These are phyloP conservation scores for Machimus rusticus DNA, from an alignment of 2,888 invertebrate genomes.

Conservation along the genomic window DNA sequence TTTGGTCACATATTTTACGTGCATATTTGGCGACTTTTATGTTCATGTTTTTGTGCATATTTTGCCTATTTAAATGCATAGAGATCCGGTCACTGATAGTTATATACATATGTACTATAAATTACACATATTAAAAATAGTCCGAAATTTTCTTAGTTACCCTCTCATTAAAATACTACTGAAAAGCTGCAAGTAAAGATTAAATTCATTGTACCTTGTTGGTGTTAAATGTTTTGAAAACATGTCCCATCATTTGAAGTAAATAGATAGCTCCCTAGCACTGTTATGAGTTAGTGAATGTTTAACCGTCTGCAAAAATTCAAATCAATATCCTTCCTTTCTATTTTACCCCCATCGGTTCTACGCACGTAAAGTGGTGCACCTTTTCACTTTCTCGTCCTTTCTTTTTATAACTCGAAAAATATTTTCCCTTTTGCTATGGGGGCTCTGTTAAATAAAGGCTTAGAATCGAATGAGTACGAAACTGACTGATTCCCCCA, in stretches of 20 bases:
- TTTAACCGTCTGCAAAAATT: slow-evolving; percentile 16
- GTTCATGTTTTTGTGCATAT: no score
- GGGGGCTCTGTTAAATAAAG: not conserved
- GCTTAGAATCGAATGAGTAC: slow-evolving; percentile 15
- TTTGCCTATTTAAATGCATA: no score
- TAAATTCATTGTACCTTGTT: not conserved
- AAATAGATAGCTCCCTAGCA: not conserved
- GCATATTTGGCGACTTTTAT: no score
- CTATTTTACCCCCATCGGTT: not conserved
- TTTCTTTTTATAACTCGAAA: not conserved
- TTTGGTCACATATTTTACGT: no score
- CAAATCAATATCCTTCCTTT: not conserved
- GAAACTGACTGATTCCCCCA: not conserved
- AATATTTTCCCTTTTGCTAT: not conserved
- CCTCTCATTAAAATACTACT: not conserved
- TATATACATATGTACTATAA: no score
- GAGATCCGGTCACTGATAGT: no score
- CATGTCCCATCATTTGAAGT: not conserved
- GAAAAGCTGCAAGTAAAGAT: not conserved
- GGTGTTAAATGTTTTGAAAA: not conserved
- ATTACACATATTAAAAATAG: not conserved
- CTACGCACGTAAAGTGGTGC: not conserved
- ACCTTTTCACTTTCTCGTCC: not conserved
- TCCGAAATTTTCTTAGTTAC: not conserved
- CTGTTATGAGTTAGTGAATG: slow-evolving; percentile 4